Conservation (phyloP, 2,888 invertebrate genomes). For the Nematopogon swammerdamellus region DNA sequence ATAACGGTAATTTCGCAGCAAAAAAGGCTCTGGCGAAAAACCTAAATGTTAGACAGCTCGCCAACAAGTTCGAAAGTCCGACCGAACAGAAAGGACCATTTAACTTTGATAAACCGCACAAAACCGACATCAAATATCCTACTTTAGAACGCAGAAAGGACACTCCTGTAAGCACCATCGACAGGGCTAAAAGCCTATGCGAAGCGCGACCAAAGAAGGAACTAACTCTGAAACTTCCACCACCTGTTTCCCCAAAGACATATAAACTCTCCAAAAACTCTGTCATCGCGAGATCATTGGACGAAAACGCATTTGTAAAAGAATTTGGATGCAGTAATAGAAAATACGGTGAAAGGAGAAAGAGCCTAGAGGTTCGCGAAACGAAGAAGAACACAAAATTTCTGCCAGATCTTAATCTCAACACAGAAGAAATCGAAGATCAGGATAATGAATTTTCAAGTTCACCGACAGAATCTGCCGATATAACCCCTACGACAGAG, state of each 20-base stretch:
- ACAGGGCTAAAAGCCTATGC: slow-evolving; percentile 13
- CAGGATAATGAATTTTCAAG: slow-evolving; percentile 10
- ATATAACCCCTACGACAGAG: slow-evolving; percentile 58
- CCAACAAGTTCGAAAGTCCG: slow-evolving; percentile 63
- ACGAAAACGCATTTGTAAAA: slow-evolving; percentile 70
- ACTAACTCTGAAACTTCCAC: slow-evolving; percentile 36
- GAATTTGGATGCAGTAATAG: slow-evolving; percentile 55
- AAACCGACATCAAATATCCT: slow-evolving; percentile 37
- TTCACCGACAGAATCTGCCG: slow-evolving; percentile 20
- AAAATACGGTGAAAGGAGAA: slow-evolving; percentile 40
- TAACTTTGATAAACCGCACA: slow-evolving; percentile 47
- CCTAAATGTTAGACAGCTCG: slow-evolving; percentile 60
- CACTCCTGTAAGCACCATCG: slow-evolving; percentile 15
- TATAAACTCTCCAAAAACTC: slow-evolving; percentile 57
- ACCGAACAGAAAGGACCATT: slow-evolving; percentile 57
- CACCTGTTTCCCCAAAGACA: slow-evolving; percentile 59
- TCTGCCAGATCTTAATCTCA: slow-evolving; percentile 41
- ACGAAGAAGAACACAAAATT: slow-evolving; percentile 58
- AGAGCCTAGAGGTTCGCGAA: slow-evolving; percentile 61
- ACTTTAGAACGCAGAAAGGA: slow-evolving; percentile 31
- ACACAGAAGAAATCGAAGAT: slow-evolving; percentile 26
- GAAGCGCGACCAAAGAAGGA: slow-evolving; percentile 25
- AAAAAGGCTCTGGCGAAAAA: slow-evolving; percentile 17
- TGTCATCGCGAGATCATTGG: slow-evolving; percentile 64
- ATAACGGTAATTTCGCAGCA: slow-evolving; percentile 35